Evolutionary conservation across 2,113 vertebrate genomes (phyloP).

Genomic region (Gadus macrocephalus): DNA sequence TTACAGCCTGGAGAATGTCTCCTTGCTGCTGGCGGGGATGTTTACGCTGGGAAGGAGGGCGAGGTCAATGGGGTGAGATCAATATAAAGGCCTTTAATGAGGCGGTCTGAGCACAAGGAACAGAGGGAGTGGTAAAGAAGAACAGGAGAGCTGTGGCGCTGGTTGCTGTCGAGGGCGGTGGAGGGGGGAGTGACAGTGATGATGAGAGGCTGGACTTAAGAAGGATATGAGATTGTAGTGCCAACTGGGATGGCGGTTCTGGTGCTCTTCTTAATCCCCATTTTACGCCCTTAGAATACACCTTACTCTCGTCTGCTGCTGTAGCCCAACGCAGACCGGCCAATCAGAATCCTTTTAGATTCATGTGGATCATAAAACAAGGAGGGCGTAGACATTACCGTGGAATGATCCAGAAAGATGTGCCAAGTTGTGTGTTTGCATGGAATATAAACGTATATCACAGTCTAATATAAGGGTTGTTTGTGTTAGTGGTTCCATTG

Average conservation of each 20-base stretch:
- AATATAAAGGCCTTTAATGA: slow-evolving; percentile 64
- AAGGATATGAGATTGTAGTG: too few relatives aligned
- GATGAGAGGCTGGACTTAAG: too few relatives aligned
- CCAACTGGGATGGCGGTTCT: too few relatives aligned
- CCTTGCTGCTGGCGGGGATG: slow-evolving; percentile 40
- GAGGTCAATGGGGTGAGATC: slow-evolving; percentile 59
- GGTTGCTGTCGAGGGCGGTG: not conserved
- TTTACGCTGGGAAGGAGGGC: slow-evolving; percentile 46
- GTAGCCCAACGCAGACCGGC: not conserved
- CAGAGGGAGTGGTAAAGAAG: slow-evolving; percentile 18
- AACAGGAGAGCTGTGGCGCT: not conserved
- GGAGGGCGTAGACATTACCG: not conserved
- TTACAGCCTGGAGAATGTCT: slow-evolving; percentile 48
- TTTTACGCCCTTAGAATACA: too few relatives aligned
- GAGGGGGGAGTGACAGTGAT: not conserved
- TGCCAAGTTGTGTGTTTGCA: too few relatives aligned
- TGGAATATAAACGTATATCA: too few relatives aligned
- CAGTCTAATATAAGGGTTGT: too few relatives aligned
- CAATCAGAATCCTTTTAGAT: not conserved
- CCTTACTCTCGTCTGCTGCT: not conserved
- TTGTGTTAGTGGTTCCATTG: too few relatives aligned
- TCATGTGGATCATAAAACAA: not conserved
- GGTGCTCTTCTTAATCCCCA: too few relatives aligned
- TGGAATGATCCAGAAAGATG: too few relatives aligned
- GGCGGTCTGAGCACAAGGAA: slow-evolving; percentile 47